Base-by-base conservation (phyloP, 2,113 vertebrate species). In the Patagioenas fasciata region DNA sequence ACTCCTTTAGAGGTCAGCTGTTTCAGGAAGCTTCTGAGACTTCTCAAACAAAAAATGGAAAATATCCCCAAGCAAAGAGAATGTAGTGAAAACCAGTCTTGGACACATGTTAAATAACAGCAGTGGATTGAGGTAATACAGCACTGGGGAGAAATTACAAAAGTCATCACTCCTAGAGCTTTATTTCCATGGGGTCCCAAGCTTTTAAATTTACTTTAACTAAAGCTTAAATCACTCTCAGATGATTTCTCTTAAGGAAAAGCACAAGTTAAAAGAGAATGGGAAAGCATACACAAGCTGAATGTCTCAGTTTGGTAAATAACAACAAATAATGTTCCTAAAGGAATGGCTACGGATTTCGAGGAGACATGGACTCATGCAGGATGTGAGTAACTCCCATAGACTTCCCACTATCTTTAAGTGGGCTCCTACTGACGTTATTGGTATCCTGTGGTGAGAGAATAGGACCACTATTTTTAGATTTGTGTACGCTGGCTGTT, bases 361-460 rank as follows among this genome's bases (percentile, higher is more conserved):
- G 54, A 54, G 77, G 93, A 95, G 96, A 95, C 86, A 60, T 74
- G 77, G 92, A 51, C 80, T 93, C 92, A 92, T 87, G 85, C 96
- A 97, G 96, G 96, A 97, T 96, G 84, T 97, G 96, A 97, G 96
- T 91, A 96, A 96, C 77, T 94, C 44, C n/a, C 50, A 19, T 60
- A 89, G 80, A 92, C 93, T 97, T 97, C 95, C 95, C 93, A 94
- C 53, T 89, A 81, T 75, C 85, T 81, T 87, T 34, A 84, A 91
- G 73, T 85, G 95, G 93, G 72, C 66, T 97, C 88, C 73, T 88
- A 91, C 57, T 97, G 96, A 96, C 86, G 73, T 85, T 92, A 21
- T 36, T 91, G 92, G 80, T 95, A 96, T 97, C 96, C 95, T 97
- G 91, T 92, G 61, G 69, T 0, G 2, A 81, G 65, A 95, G 73